Base-by-base conservation (phyloP, 2,797 vertebrate genomes). In the Pogoniulus pusillus region DNA sequence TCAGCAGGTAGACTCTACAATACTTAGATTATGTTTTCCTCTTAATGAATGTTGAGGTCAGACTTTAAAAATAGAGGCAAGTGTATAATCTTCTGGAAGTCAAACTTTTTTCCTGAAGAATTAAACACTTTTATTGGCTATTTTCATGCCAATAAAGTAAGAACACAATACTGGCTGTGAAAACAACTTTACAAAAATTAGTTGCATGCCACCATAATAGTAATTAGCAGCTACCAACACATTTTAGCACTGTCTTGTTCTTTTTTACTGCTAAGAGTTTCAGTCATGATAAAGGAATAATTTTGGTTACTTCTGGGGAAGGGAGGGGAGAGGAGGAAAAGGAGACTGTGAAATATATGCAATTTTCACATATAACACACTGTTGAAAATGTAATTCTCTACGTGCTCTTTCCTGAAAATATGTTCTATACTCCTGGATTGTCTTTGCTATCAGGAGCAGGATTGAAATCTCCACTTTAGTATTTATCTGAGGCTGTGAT, bases 401-500 rank as follows among this genome's bases (percentile, higher is more conserved):
- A 85, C 68, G 89, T 89, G 94, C 96, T 96, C 93, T 96, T 95
- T 96, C 90, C 95, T 95, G 93, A 96, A 96, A 96, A 96, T 96
- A 95, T 87, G 96, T 96, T 94, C 94, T 94, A 58, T 85, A 97
- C 97, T 98, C 97, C 97, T 97, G 97, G 98, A 98, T 98, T 98
- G 98, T 99, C 98, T 98, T 97, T 96, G 97, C 97, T 98, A 98
- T 98, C 97, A 97, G 98, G 96, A 98, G 97, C 96, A 93, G 97
- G 97, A 98, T 96, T 97, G 98, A 98, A 98, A 99, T 99, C 98
- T 99, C 98, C 98, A 98, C 98, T 98, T 98, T 98, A 98, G 98
- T 98, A 98, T 99, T 99, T 98, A 98, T 99, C 98, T 97, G 93
- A 97, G 98, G 97, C 98, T 97, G 98, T 98, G 98, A 99, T 99